Percentiles rank a stretch among this genome's conserved stretches.
phyloP scores from a whole-genome alignment of 2,797 vertebrate species.

The Tenualosa thibaudeaui region DNA sequence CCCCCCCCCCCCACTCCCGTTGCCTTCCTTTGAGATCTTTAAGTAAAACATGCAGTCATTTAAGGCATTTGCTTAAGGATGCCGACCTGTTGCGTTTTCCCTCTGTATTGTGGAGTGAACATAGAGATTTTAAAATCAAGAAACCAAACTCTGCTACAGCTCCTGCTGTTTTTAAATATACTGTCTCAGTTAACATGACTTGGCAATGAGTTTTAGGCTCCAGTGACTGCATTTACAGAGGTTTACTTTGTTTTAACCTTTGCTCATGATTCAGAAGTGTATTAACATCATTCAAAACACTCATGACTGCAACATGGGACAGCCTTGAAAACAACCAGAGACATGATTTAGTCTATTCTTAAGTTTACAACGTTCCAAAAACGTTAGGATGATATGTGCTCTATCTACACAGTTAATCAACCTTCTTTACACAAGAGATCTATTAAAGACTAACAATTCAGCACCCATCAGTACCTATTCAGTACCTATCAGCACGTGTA shows the following conservation, averaged over 20 bases:
- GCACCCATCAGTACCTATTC: background rate
- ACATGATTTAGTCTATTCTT: conserved; percentile 37
- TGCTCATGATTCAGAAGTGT: background rate
- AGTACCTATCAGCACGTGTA: too few relatives aligned
- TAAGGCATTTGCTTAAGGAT: too few relatives aligned
- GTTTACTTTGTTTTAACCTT: background rate
- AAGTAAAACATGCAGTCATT: background rate
- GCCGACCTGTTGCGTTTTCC: background rate
- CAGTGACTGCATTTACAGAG: background rate
- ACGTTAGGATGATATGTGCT: background rate
- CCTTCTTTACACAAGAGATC: background rate
- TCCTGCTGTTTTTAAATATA: background rate
- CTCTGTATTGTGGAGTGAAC: background rate
- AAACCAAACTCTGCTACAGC: background rate
- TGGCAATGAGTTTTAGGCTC: background rate
- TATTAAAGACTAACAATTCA: background rate
- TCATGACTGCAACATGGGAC: background rate
- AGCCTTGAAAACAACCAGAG: conserved; percentile 35
- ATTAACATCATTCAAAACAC: background rate
- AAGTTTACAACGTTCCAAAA: conserved; percentile 9
- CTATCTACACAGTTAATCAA: background rate
- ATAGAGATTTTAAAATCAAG: background rate
- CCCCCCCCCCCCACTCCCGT: too few relatives aligned
- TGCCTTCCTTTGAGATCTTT: too few relatives aligned
- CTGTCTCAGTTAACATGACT: background rate